phyloP scores from a whole-genome alignment of 2,797 vertebrate species.

The Garrulus glandarius region DNA sequence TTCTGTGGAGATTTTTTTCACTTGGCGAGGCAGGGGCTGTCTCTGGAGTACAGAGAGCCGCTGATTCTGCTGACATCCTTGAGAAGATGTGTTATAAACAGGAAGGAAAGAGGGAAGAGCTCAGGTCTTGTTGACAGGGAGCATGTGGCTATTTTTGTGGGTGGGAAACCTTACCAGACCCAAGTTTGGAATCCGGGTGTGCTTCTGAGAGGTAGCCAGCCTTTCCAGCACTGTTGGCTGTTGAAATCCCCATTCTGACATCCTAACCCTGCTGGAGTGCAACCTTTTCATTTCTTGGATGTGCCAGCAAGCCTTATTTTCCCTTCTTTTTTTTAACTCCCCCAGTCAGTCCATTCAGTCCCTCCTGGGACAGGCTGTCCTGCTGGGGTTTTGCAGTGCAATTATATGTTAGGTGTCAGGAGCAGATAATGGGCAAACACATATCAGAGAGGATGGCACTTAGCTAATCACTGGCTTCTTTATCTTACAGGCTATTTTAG shows the following conservation, averaged over 20 bases:
- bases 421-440: background rate
- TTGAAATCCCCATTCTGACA: background rate
- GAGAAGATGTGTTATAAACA: background rate
- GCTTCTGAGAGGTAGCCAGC: background rate
- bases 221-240: background rate
- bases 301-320: background rate
- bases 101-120: background rate
- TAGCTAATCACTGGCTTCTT: constrained; percentile 26
- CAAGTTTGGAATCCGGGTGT: background rate
- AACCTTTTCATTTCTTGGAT: background rate
- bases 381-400: background rate
- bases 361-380: background rate
- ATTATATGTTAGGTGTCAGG: constrained; percentile 39
- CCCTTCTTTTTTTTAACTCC: too few relatives aligned
- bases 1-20: background rate
- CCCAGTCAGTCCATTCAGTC: background rate
- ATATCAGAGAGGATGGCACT: constrained; percentile 14
- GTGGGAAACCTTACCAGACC: background rate
- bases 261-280: background rate
- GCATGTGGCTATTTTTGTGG: background rate
- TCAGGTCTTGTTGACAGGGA: background rate
- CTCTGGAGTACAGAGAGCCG: background rate
- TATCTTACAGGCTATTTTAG: constrained; percentile 43
- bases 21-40: background rate
- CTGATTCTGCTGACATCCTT: background rate